Evolutionary conservation across 2,113 vertebrate species (phyloP).

Genomic region (Gambusia affinis): DNA sequence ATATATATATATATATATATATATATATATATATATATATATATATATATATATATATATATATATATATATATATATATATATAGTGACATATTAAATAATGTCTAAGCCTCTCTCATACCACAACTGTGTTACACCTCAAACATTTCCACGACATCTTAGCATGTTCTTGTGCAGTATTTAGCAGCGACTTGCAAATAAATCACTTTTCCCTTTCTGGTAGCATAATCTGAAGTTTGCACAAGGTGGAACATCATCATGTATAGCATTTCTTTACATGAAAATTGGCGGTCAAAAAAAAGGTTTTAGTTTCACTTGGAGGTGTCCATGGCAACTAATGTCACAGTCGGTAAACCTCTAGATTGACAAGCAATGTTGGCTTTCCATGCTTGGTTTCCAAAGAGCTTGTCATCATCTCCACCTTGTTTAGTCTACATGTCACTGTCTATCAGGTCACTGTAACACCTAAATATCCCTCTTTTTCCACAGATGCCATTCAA

Average conservation of each 20-base stretch:
- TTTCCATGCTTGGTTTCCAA: conserved; percentile 56
- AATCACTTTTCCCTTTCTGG: background rate
- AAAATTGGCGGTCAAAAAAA: background rate
- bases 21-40: no score
- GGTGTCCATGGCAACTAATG: conserved; percentile 36
- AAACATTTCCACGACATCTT: background rate
- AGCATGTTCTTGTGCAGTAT: background rate
- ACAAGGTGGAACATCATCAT: background rate
- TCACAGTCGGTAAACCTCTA: conserved; percentile 47
- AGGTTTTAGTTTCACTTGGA: background rate
- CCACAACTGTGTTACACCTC: background rate
- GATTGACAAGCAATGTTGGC: conserved; percentile 52
- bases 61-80: no score
- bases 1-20: no score
- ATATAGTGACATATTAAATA: background rate
- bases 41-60: no score
- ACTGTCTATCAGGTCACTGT: conserved; percentile 67
- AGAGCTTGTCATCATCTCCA: conserved; percentile 65
- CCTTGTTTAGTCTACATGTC: conserved; percentile 76
- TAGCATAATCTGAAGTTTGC: background rate
- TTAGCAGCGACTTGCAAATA: background rate
- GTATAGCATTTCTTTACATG: background rate
- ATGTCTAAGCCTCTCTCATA: no score
- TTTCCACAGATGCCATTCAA: conserved; percentile 22
- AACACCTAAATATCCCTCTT: conserved; percentile 34